These are phyloP conservation scores for Agrypnia vestita DNA, from an alignment of 1,140 invertebrate species.

Conservation along the genomic window DNA sequence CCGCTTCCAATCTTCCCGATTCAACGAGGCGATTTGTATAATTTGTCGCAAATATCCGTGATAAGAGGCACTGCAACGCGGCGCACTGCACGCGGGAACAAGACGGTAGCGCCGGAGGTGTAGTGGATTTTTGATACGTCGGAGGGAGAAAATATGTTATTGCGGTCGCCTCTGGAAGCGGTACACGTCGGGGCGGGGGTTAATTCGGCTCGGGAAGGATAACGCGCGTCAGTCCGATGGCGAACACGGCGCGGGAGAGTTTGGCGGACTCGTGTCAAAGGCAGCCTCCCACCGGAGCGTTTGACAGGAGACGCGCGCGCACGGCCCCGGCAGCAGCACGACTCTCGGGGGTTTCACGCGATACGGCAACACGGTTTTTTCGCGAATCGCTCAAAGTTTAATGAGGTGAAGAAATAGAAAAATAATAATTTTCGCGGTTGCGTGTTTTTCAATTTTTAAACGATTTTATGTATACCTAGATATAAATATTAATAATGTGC, in stretches of 20 bases:
- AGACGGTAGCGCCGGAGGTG: slow-evolving; percentile 25
- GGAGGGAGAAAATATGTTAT: slow-evolving; percentile 41
- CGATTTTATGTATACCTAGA: no score
- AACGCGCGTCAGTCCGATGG: slow-evolving; percentile 55
- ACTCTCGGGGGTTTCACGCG: no score
- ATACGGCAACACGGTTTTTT: no score
- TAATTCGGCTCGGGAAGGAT: slow-evolving; percentile 41
- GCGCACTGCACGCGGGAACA: slow-evolving; percentile 32
- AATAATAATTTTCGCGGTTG: no score
- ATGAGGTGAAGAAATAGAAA: no score
- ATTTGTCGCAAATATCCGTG: slow-evolving; percentile 38
- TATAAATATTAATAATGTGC: no score
- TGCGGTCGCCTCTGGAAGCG: slow-evolving; percentile 35
- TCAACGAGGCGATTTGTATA: slow-evolving; percentile 47
- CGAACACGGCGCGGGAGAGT: slow-evolving; percentile 51
- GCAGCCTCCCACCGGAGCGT: slow-evolving; percentile 16
- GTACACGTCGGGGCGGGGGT: slow-evolving; percentile 41
- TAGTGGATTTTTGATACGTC: slow-evolving; percentile 10
- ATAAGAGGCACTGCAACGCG: slow-evolving; percentile 49
- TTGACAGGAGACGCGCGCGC: slow-evolving; percentile 22
- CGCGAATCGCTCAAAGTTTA: no score
- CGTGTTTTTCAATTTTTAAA: no score
- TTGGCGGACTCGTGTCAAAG: slow-evolving; percentile 31
- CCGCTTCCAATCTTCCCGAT: slow-evolving; percentile 20
- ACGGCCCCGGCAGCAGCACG: background rate